A percentile compares a stretch with the other conserved stretches of the same genome.
Evolutionary conservation across 2,797 vertebrate genomes (phyloP).

Genomic region (Chelonia mydas): DNA sequence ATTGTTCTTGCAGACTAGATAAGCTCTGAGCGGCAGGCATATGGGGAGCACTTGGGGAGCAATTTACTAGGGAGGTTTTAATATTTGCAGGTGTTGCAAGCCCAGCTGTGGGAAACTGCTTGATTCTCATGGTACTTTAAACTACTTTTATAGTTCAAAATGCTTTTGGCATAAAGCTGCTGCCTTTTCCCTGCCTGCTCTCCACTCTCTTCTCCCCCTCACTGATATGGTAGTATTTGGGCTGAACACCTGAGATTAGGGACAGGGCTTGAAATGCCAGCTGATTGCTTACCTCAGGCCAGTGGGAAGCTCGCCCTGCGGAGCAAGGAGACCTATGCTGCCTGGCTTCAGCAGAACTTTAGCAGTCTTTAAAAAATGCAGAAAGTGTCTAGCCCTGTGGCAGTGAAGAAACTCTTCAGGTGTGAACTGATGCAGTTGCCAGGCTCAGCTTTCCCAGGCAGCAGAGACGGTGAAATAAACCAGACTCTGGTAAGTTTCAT

Average conservation of each 20-base stretch:
- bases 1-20: not conserved
- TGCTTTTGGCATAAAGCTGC: slow-evolving; percentile 54
- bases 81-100: not conserved
- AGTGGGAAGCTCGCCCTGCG: slow-evolving; percentile 51
- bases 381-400: not conserved
- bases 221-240: slow-evolving; percentile 57
- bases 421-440: not conserved
- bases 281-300: slow-evolving; percentile 56
- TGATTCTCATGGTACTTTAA: not conserved
- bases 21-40: slow-evolving; percentile 11
- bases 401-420: not conserved
- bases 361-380: slow-evolving; percentile 15
- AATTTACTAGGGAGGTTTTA: slow-evolving; percentile 49
- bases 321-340: slow-evolving; percentile 40
- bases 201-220: not conserved
- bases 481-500: not conserved
- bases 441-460: not conserved
- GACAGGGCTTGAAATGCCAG: slow-evolving; percentile 61
- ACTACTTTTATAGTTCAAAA: slow-evolving; percentile 63
- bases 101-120: not conserved
- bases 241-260: slow-evolving; percentile 57
- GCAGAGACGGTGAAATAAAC: not conserved
- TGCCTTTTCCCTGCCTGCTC: slow-evolving; percentile 14
- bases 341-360: not conserved
- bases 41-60: slow-evolving; percentile 48